phyloP scores from a whole-genome alignment of 1,140 invertebrate species.

The Bombus confusus region DNA sequence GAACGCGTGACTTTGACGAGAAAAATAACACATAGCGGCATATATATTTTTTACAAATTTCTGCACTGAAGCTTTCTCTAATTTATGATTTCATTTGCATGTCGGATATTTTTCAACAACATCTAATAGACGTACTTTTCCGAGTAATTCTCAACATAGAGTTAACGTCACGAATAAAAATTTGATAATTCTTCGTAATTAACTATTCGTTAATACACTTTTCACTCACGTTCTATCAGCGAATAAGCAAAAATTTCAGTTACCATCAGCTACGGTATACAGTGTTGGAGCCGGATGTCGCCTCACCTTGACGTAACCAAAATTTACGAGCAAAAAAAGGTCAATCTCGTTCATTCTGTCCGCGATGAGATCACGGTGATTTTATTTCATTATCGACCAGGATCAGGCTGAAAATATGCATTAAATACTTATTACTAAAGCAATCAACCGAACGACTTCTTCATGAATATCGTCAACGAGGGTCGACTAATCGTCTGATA shows the following conservation, averaged over 20 bases:
- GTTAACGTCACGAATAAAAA: no score
- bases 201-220: background rate
- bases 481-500: constrained; percentile 7
- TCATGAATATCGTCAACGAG: background rate
- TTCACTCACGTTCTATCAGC: background rate
- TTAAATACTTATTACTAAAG: background rate
- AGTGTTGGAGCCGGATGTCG: background rate
- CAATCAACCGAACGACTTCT: background rate
- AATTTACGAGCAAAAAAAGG: background rate
- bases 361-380: background rate
- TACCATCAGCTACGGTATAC: background rate
- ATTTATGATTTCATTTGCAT: no score
- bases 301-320: background rate
- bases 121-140: no score
- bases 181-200: background rate
- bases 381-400: background rate
- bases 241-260: background rate
- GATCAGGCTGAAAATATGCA: background rate
- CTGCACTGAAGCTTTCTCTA: no score
- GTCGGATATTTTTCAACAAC: no score
- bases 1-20: no score
- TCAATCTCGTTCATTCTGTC: no score
- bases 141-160: background rate
- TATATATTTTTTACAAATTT: no score
- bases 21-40: no score